These are phyloP conservation scores for Acleris laterana DNA, from an alignment of 2,888 invertebrate species.

Conservation along the genomic window DNA sequence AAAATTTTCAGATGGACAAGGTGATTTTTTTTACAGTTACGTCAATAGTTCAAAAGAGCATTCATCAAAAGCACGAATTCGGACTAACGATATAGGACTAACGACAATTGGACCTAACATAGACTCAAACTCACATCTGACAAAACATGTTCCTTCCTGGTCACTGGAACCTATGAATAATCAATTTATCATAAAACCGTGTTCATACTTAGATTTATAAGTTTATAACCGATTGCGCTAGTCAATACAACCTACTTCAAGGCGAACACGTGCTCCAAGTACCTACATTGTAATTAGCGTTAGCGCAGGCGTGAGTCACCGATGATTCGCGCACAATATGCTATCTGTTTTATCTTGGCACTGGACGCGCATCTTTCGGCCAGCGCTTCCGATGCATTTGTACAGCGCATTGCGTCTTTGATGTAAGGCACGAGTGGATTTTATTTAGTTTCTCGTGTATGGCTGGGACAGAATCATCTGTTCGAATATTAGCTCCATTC, in stretches of 20 bases:
- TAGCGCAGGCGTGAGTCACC: slow-evolving; percentile 62
- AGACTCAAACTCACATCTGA: no score
- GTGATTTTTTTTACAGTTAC: no score
- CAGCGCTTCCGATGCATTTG: slow-evolving; percentile 16
- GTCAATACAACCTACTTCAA: slow-evolving; percentile 59
- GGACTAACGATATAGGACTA: no score
- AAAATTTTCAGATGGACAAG: no score
- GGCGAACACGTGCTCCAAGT: slow-evolving; percentile 59
- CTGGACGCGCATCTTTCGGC: slow-evolving; percentile 8
- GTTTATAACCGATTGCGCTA: slow-evolving; percentile 55
- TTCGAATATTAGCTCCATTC: no score
- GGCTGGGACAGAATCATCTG: neutral
- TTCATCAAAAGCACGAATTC: no score
- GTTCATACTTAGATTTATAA: slow-evolving; percentile 36
- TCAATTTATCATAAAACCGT: slow-evolving; percentile 16
- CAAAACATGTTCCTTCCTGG: no score
- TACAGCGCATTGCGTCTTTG: slow-evolving; percentile 10
- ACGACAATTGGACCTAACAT: no score
- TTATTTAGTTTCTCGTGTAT: neutral
- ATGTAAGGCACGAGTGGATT: neutral
- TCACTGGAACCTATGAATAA: neutral
- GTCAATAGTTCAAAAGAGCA: no score
- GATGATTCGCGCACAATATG: slow-evolving; percentile 34
- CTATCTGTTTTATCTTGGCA: slow-evolving; percentile 35
- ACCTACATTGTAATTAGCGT: slow-evolving; percentile 51